Base-by-base conservation (phyloP, 2,113 vertebrate species). In the Dipodomys stephensi region DNA sequence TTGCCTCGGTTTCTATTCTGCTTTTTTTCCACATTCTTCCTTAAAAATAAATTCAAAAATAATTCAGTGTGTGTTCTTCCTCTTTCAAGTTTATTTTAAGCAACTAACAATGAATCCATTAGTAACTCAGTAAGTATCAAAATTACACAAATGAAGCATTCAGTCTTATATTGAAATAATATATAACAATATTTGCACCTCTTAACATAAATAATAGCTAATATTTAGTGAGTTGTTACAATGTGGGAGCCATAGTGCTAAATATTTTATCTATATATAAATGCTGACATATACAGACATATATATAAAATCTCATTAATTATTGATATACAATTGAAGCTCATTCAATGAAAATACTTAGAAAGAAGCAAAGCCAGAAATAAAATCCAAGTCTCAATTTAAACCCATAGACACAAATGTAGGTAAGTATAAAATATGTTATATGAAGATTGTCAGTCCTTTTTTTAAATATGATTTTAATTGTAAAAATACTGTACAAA, bases 21-120 rank as follows among this genome's bases (percentile, higher is more conserved):
- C 46, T 82, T 87, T 87, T 71, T 64, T 76, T 64, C 57, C 8
- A 73, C 39, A 74, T 7, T 3, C 11, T 6, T 71, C n/a, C 49
- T 39, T 81, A 90, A 90, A 93, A 87, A 84, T 84, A 87, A 46
- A 30, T 35, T 44, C 7, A 46, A n/a, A 53, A 67, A 78, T 35
- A 79, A 3, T 64, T 72, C 30, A 81, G 27, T 53, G 44, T 32
- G 13, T 72, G 28, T 71, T 74, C 35, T 60, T 87, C 73, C 73
- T 80, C 44, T 77, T 53, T 81, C 1, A 18, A 1, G 15, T 81
- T 44, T 72, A 80, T 77, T 93, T 92, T 67, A 84, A 72, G 25
- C 67, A 77, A 53, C 27, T 76, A 67, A 88, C 11, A 88, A 32
- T 65, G 16, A 87, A 84, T 30, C 27, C 7, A 73, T 89, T 78